A percentile compares a stretch with the other conserved stretches of the same genome.
Evolutionary conservation across 1,140 invertebrate genomes (phyloP).

Genomic region (Pectinophora gossypiella): DNA sequence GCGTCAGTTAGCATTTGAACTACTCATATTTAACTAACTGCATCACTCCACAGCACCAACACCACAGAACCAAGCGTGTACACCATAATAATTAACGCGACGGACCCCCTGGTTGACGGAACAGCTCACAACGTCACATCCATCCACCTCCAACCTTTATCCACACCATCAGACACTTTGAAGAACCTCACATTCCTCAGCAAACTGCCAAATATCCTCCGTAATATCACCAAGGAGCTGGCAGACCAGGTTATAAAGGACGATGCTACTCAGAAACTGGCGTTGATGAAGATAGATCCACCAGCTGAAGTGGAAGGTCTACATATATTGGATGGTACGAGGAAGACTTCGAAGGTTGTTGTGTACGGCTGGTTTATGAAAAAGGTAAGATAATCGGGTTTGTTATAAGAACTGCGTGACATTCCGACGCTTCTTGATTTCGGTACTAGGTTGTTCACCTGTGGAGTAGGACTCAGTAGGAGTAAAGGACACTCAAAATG

Average conservation of each 20-base stretch:
- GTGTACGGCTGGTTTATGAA: conserved; percentile 29
- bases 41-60: neutral
- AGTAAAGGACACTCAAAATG: neutral
- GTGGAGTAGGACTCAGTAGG: neutral
- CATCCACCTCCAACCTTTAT: conserved; percentile 17
- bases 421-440: conserved; percentile 8
- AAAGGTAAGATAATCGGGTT: conserved; percentile 17
- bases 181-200: neutral
- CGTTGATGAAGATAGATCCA: conserved; percentile 29
- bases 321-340: conserved; percentile 3
- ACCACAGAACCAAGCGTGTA: conserved; percentile 12
- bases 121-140: conserved; percentile 32
- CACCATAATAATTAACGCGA: conserved; percentile 24
- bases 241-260: neutral
- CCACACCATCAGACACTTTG: neutral
- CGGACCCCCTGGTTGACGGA: conserved; percentile 27
- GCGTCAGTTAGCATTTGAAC: neutral
- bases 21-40: neutral
- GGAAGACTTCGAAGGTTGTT: conserved; percentile 6
- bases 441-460: conserved; percentile 8
- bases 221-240: neutral
- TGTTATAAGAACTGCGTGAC: neutral
- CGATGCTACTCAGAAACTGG: conserved; percentile 8
- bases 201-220: neutral
- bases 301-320: neutral